Evolutionary conservation across 1,140 invertebrate species (phyloP), one percentile per base, ranked within the genome.

Genomic region (Matsumurasca onukii): DNA sequence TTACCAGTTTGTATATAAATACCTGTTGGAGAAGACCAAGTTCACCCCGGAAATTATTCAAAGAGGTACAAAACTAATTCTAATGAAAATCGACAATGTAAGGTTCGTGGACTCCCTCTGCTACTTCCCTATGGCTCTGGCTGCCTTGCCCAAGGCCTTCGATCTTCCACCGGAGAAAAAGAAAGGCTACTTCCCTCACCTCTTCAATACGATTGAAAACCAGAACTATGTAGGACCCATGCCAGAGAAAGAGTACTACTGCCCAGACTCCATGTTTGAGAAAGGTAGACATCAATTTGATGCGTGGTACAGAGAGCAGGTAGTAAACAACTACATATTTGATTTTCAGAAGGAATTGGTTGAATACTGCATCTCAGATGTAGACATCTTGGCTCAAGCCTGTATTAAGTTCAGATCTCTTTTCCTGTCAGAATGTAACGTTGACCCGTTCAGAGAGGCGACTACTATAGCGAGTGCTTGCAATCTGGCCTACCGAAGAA

Each of bases 1-100:
- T 25, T 51, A 61, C 0, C 76, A 75, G 65, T 77, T 77, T 66
- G 69, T 77, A 49, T 31, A 76, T 25, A n/a, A 55, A 5, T 70
- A 73, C 66, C 22, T 76, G 2, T 24, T 72, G 3, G 49, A 66
- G 30, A 34, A 65, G 25, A 70, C 64, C 30, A 12, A 70, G 27
- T 52, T 31, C 39, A 22, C 66, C n/a, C 71, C 73, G 1, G n/a
- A n/a, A 3, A 1, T 77, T 30, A 72, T 76, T 51, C 67, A 73
- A 25, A 69, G 62, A 1, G 73, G 73, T 0, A 71, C 59, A 30
- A 63, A 63, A 31, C n/a, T n/a, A n/a, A n/a, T n/a, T n/a, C n/a
- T n/a, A n/a, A n/a, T n/a, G n/a, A n/a, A n/a, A n/a, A n/a, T n/a
- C n/a, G n/a, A n/a, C n/a, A n/a, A n/a, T n/a, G n/a, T n/a, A n/a